Base-by-base conservation (phyloP, 2,113 vertebrate species). In the Brienomyrus longianalis region DNA sequence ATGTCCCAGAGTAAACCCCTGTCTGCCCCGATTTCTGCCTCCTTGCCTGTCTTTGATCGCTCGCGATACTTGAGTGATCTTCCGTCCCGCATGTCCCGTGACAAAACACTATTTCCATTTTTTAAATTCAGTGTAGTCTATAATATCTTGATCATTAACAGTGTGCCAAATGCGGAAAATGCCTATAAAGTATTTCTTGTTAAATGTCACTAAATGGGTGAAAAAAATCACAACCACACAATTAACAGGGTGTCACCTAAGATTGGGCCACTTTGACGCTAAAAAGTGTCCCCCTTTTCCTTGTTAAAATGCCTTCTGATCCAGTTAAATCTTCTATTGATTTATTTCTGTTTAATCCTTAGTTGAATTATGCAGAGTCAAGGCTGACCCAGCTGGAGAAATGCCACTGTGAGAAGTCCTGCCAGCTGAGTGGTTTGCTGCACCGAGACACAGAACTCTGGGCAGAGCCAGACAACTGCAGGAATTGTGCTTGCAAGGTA, bases 331-430 rank as follows among this genome's bases (percentile, higher is more conserved):
- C n/a, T 21, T 66, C 23, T 50, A 27, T 83, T 83, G 43, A 86
- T 19, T 47, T 45, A 23, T 59, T 88, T 48, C 87, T 56, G 54
- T 21, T 89, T 95, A 92, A 17, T 74, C 62, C 39, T 21, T 94
- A 99, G 98, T 90, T 99, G 93, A 99, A 98, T 95, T 98, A 98
- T 91, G 98, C 98, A 21, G 98, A 99, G 95, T 97, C 97, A 27
- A 96, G 98, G 70, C 97, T 99, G 92, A 97, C 95, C 94, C 98
- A 98, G n/a, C 91, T 99, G 95, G 98, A 99, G 94, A 97, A 96
- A 91, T 99, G 98, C 94, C 97, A 98, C 51, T 99, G 98, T 35
- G 98, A 99, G 96, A 97, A 97, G 95, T 98, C 97, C 17, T 99
- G 98, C 95, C 97, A 96, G 93, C 96, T 97, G 92, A 97, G 96